Conservation (phyloP, 2,113 vertebrate species). For the Eulacestoma nigropectus region DNA sequence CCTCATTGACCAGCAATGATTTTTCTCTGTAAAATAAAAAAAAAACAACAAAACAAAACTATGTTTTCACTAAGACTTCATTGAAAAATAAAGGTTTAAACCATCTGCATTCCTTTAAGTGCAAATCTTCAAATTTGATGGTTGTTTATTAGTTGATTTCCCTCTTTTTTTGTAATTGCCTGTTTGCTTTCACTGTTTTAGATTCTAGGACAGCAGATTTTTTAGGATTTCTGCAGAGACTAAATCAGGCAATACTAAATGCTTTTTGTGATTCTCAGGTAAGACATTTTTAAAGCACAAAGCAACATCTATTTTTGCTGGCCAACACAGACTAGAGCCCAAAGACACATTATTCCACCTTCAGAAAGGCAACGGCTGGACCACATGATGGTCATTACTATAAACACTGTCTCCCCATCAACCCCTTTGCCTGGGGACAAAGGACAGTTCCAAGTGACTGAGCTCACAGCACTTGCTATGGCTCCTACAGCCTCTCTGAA, state of each 20-base stretch:
- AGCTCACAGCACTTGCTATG: fast-evolving
- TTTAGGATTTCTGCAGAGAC: not conserved
- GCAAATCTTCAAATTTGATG: not conserved
- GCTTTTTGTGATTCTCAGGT: not conserved
- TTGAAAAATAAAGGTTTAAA: not conserved
- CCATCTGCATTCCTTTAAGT: not conserved
- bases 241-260: not conserved
- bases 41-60: not conserved
- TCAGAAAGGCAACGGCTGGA: not conserved
- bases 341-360: not conserved
- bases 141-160: not conserved
- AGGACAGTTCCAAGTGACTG: not conserved
- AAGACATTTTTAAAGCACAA: not conserved
- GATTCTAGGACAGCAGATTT: not conserved
- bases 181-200: not conserved
- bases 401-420: not conserved
- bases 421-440: not conserved
- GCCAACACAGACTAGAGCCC: not conserved
- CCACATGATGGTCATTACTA: not conserved
- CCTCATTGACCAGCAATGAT: not conserved
- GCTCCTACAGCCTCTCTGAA: not conserved
- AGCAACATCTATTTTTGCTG: not conserved
- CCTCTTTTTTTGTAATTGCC: not conserved
- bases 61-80: not conserved
- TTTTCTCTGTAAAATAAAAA: not conserved